phyloP scores from a whole-genome alignment of 2,113 vertebrate genomes.

The Turdus rufiventris region DNA sequence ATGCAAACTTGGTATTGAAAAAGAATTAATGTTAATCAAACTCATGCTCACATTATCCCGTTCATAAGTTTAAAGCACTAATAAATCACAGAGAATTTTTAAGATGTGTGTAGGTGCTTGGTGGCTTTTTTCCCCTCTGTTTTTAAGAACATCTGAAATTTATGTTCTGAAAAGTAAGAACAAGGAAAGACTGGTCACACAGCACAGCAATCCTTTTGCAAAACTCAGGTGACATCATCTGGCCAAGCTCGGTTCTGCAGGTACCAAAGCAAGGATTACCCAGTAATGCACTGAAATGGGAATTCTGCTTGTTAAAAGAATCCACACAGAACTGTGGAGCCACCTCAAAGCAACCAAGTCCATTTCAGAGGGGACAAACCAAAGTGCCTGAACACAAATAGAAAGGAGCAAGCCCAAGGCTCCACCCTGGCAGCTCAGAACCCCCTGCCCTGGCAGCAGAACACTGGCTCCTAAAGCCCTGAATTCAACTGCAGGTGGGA shows the following conservation, averaged over 20 bases:
- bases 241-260: not conserved
- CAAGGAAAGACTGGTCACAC: rapidly evolving
- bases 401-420: not conserved
- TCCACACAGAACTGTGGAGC: not conserved
- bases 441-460: not conserved
- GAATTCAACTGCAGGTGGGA: not conserved
- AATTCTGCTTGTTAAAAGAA: not conserved
- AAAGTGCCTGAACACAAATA: rapidly evolving
- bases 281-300: not conserved
- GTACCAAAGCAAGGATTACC: too few species aligned
- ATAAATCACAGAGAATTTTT: not conserved
- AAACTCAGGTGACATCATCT: slow-evolving; percentile 29
- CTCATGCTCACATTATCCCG: not conserved
- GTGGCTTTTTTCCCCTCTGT: not conserved
- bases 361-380: not conserved
- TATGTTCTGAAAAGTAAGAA: rapidly evolving
- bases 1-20: not conserved
- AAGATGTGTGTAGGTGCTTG: not conserved
- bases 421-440: not conserved
- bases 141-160: not conserved
- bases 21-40: not conserved
- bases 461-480: not conserved
- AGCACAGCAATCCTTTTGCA: not conserved
- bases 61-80: not conserved
- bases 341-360: not conserved